Base-by-base conservation (phyloP, 2,888 invertebrate genomes). In the Embidobia sp. region DNA sequence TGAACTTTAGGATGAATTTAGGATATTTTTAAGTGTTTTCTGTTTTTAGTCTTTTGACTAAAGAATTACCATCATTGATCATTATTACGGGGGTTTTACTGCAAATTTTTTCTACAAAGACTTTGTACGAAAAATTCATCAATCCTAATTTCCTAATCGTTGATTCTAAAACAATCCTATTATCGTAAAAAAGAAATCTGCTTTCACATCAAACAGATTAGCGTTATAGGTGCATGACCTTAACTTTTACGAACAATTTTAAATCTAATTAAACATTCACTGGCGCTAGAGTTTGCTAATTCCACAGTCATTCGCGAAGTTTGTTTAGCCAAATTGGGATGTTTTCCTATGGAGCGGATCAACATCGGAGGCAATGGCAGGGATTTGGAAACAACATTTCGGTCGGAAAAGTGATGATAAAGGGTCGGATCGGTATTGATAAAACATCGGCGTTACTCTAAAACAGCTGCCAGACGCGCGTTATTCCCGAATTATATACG, bases 401-500 rank as follows among this genome's bases (percentile, higher is more conserved):
- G 42, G 61, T 31, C 19, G 42, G 35, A 53, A 49, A 64, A 66
- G 22, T 33, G 44, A 75, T 63, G 63, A 48, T 51, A 61, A 46
- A 51, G 51, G 51, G 27, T 55, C 26, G 18, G 16, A 67, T 51
- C 27, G 27, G 49, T 61, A 69, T 44, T 69, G 55, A 51, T 75
- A 76, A 76, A 70, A 69, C 64, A 70, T 44, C 44, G 49, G 22
- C 22, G 42, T 27, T 42, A 27, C 44, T 42, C 31, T 6, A 37
- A 63, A 76, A 53, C 46, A 15, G 51, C 31, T 22, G 16, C 29
- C 70, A 42, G 46, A 51, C 44, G 13, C 19, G 40, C 63, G 57
- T 64, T 64, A 59, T 64, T 59, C 53, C 51, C 31, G 46, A 59
- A 44, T 57, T 76, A 64, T 64, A 29, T 22, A 27, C 57, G 57